Evolutionary conservation across 1,140 invertebrate species (phyloP).

Genomic region (Drosophila biarmipes): DNA sequence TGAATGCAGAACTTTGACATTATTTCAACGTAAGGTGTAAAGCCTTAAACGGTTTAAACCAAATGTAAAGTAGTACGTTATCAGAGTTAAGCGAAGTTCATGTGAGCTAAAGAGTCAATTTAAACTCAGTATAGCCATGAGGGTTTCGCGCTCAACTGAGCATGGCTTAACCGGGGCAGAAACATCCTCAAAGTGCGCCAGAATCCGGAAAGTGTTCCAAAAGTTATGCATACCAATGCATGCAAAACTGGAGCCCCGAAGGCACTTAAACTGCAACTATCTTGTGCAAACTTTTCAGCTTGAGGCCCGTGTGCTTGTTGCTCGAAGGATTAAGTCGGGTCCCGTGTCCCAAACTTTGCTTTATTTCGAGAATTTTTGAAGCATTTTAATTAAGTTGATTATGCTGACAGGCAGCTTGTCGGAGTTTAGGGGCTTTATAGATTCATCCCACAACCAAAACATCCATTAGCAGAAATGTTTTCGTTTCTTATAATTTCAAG

Average conservation of each 20-base stretch:
- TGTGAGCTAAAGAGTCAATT: background rate
- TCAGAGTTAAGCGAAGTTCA: background rate
- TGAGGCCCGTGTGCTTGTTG: conserved; percentile 2
- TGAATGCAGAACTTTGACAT: too few species aligned
- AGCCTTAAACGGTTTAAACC: background rate
- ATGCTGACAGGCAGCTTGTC: conserved; percentile 5
- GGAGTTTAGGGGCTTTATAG: background rate
- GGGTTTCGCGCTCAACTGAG: background rate
- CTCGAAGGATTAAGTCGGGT: conserved; percentile 15
- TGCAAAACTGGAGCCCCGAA: conserved; percentile 30
- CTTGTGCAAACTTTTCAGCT: conserved; percentile 18
- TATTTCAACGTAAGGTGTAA: too few species aligned
- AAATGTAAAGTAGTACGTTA: background rate
- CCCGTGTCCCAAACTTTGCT: background rate
- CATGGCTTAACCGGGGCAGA: background rate
- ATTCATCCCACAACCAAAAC: background rate
- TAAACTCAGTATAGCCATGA: background rate
- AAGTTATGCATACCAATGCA: conserved; percentile 32
- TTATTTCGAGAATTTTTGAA: background rate
- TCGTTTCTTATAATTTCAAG: conserved; percentile 11
- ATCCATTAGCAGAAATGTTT: conserved; percentile 4
- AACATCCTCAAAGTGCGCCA: background rate
- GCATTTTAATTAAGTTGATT: conserved; percentile 36
- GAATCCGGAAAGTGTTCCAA: conserved; percentile 3
- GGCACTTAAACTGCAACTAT: conserved; percentile 17